Base-by-base conservation (phyloP, 2,797 vertebrate genomes). In the Acipenser transmontanus region DNA sequence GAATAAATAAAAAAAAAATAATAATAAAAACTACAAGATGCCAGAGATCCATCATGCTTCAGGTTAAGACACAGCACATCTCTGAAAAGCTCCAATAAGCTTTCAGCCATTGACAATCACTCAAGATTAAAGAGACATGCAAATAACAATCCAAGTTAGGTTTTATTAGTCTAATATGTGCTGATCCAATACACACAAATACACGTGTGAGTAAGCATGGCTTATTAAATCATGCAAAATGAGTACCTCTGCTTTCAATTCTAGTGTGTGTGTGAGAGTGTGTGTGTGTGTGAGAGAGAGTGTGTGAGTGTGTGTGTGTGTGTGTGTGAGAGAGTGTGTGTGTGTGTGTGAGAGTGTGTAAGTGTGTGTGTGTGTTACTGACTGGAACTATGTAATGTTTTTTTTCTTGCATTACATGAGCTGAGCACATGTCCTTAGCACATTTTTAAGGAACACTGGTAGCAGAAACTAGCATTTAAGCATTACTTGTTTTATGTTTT, bases 121-220 rank as follows among this genome's bases (percentile, higher is more conserved):
- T 34, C 34, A 34, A 34, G 34, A 34, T 34, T 34, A 34, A 34
- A 34, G 34, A 34, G 34, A 74, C 69, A 73, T 69, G 71, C 72
- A 73, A 66, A 67, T 71, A 64, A 70, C 61, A 71, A 63, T 54
- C 66, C 69, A 73, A 75, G 72, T 61, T 72, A 74, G 66, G 74
- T 66, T 72, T 63, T 67, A 66, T 76, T 68, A 34, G 34, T 34
- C 34, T 34, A 34, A 34, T 34, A 34, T 0, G 34, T 34, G 34
- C 34, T 84, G 83, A 88, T 85, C 81, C 81, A 88, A 50, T 11
- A 64, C 49, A n/a, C n/a, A 62, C 47, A 61, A 52, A 49, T 57
- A 14, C 54, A 64, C 47, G 59, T 54, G 12, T 61, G 63, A 67
- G 10, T 47, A 50, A 8, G 17, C n/a, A 64, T 20, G 54, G 34